These are phyloP conservation scores for Centruroides sculpturatus DNA, from an alignment of 1,140 invertebrate genomes.

Conservation along the genomic window DNA sequence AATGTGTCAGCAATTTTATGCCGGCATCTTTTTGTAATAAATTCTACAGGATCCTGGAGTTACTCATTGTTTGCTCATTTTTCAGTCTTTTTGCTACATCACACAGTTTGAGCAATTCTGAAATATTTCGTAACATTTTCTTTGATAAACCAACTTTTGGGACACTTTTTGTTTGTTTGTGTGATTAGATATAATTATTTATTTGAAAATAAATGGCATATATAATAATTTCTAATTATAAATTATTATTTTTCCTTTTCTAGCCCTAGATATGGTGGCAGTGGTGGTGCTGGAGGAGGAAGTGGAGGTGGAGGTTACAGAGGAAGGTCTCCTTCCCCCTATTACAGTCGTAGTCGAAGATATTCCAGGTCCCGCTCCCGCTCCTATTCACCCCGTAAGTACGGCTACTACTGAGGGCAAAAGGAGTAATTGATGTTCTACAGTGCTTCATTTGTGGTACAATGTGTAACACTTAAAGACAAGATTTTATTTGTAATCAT, in stretches of 20 bases:
- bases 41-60: too few relatives aligned
- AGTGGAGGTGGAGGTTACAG: conserved; percentile 18
- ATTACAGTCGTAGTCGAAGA: conserved; percentile 31
- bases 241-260: not conserved
- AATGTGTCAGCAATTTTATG: too few relatives aligned
- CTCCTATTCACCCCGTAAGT: conserved; percentile 67
- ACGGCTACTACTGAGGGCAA: conserved; percentile 15
- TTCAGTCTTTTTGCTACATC: too few relatives aligned
- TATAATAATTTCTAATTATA: not conserved
- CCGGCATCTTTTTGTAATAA: too few relatives aligned
- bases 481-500: too few relatives aligned
- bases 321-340: conserved; percentile 46
- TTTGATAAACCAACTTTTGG: not conserved
- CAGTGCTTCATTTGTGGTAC: too few relatives aligned
- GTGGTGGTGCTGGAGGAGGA: conserved; percentile 19
- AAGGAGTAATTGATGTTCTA: too few relatives aligned
- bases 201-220: conserved; percentile 17
- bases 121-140: too few relatives aligned
- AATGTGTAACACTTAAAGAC: too few relatives aligned
- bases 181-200: conserved; percentile 25
- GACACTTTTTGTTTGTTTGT: conserved; percentile 15
- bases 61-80: too few relatives aligned
- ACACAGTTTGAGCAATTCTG: too few relatives aligned
- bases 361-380: conserved; percentile 63
- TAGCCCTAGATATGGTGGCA: conserved; percentile 11